Conservation (phyloP, 2,888 invertebrate genomes). For the Nasonia oneida region DNA sequence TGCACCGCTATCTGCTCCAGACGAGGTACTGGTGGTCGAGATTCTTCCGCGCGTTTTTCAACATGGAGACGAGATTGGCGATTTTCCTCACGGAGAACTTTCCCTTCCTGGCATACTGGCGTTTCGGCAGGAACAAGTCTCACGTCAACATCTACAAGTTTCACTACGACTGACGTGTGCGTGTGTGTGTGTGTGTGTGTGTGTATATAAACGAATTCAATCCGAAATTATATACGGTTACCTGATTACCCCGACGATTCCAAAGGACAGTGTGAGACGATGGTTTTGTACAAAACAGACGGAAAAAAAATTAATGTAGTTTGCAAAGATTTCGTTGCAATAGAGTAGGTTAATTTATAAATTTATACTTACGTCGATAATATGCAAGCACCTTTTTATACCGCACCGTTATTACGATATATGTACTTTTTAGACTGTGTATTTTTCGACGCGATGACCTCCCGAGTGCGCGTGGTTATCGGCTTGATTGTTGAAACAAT, state of each 20-base stretch:
- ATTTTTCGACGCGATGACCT: neutral
- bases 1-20: conserved; percentile 75
- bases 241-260: neutral
- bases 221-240: neutral
- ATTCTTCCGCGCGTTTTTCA: conserved; percentile 83
- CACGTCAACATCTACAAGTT: conserved; percentile 81
- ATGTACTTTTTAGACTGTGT: conserved; percentile 18
- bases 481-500: conserved; percentile 46
- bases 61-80: conserved; percentile 82
- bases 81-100: conserved; percentile 84
- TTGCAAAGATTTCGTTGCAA: neutral
- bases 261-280: neutral
- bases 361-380: neutral
- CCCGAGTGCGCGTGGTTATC: no score
- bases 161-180: conserved; percentile 65
- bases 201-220: neutral
- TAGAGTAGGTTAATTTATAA: neutral
- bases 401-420: conserved; percentile 6
- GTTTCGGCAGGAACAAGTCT: conserved; percentile 83
- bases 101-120: conserved; percentile 86
- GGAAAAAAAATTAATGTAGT: conserved; percentile 14
- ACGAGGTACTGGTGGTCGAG: conserved; percentile 73
- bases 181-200: no score
- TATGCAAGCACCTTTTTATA: neutral
- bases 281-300: neutral